Conservation (phyloP, 2,797 vertebrate species). For the Danio jaintianensis region DNA sequence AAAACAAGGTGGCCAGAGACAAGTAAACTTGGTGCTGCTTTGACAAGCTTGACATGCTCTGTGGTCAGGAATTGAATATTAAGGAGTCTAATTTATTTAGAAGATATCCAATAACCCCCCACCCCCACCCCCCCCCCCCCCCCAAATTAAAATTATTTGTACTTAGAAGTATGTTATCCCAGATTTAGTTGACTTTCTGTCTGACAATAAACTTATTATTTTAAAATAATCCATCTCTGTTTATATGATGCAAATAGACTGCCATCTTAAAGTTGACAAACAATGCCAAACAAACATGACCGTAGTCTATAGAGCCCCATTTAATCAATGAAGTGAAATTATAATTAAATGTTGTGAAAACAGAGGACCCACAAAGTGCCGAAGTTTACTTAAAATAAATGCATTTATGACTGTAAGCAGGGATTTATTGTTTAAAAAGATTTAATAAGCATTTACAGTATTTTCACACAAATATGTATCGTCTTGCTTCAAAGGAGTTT, state of each 20-base stretch:
- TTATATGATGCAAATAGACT: neutral
- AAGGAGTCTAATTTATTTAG: neutral
- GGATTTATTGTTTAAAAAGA: neutral
- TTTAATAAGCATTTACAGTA: no score
- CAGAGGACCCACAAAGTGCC: neutral
- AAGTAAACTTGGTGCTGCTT: slow-evolving; percentile 20
- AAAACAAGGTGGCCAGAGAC: slow-evolving; percentile 2
- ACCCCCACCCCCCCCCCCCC: neutral
- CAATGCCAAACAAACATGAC: neutral
- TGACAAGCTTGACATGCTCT: slow-evolving; percentile 5
- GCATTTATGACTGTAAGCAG: neutral
- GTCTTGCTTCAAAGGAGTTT: neutral
- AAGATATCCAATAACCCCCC: no score
- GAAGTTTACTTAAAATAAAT: neutral
- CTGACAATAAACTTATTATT: neutral
- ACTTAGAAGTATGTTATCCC: neutral
- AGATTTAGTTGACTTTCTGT: neutral
- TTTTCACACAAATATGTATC: neutral
- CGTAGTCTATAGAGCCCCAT: neutral
- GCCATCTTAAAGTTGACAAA: neutral
- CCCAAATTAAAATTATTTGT: neutral
- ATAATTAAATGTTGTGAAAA: no score
- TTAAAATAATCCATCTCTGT: neutral
- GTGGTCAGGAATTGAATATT: slow-evolving; percentile 16
- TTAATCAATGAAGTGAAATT: neutral